These are phyloP conservation scores for Eueides isabella DNA, from an alignment of 1,140 invertebrate species.

Conservation along the genomic window DNA sequence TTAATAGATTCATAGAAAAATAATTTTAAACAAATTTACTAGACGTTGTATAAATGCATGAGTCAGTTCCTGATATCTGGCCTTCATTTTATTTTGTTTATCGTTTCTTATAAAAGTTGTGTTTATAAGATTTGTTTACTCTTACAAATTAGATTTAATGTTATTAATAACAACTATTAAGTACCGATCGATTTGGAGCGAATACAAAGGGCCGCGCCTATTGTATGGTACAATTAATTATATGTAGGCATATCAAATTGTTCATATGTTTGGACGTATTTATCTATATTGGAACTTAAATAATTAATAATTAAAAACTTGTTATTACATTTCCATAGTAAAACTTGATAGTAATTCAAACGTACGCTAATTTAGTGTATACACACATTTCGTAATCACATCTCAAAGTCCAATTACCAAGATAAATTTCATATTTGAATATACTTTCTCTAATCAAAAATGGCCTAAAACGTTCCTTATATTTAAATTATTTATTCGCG, in stretches of 20 bases:
- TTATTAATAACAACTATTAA: background rate
- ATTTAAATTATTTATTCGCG: background rate
- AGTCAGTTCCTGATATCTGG: slow-evolving; percentile 27
- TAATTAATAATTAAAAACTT: background rate
- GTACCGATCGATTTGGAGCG: background rate
- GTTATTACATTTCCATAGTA: background rate
- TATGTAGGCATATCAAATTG: background rate
- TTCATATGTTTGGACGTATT: background rate
- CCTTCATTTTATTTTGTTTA: slow-evolving; percentile 23
- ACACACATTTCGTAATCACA: background rate
- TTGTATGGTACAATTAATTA: background rate
- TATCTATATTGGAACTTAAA: background rate
- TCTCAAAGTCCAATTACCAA: slow-evolving; percentile 1
- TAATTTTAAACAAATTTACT: background rate
- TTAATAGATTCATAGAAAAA: background rate
- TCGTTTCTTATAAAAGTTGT: slow-evolving; percentile 16
- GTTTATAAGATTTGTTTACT: slow-evolving; percentile 1
- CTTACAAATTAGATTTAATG: background rate
- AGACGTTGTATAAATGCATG: slow-evolving; percentile 5
- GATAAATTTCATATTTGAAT: background rate
- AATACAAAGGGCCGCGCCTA: background rate
- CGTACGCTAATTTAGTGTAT: background rate
- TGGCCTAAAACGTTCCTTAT: background rate
- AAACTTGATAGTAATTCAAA: background rate
- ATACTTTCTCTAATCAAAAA: background rate